Evolutionary conservation across 2,888 invertebrate species (phyloP).

Genomic region (Glomeris marginata): DNA sequence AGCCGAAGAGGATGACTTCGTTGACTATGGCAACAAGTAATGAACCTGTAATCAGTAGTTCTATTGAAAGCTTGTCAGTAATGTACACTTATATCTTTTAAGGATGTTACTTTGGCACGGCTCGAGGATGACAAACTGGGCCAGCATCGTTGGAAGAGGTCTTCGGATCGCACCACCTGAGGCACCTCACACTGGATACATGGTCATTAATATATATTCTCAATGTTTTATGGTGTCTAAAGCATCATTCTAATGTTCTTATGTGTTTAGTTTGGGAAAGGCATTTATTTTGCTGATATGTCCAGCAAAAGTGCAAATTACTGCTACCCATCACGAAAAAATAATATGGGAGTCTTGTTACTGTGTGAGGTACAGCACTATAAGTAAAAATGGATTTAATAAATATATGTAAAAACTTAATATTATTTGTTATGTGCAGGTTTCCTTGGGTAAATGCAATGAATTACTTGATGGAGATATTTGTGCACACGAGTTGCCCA

Average conservation of each 20-base stretch:
- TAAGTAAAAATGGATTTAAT: neutral
- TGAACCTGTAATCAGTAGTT: constrained; percentile 6
- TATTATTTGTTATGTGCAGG: constrained; percentile 10
- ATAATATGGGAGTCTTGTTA: constrained; percentile 33
- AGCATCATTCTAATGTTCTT: neutral
- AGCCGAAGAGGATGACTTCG: constrained; percentile 27
- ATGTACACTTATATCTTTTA: constrained; percentile 15
- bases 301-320: constrained; percentile 38
- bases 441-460: constrained; percentile 33
- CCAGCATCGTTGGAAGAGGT: constrained; percentile 35
- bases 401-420: neutral
- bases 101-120: constrained; percentile 37
- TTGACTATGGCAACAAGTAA: constrained; percentile 32
- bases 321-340: constrained; percentile 28
- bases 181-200: constrained; percentile 38
- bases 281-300: constrained; percentile 39
- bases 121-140: constrained; percentile 35
- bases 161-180: constrained; percentile 38
- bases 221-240: neutral
- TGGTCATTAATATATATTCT: constrained; percentile 21
- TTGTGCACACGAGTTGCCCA: constrained; percentile 29
- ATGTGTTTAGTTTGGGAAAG: constrained; percentile 14
- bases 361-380: constrained; percentile 32
- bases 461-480: constrained; percentile 28
- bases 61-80: constrained; percentile 12